Conservation (phyloP, 2,888 invertebrate species). For the Actias luna region DNA sequence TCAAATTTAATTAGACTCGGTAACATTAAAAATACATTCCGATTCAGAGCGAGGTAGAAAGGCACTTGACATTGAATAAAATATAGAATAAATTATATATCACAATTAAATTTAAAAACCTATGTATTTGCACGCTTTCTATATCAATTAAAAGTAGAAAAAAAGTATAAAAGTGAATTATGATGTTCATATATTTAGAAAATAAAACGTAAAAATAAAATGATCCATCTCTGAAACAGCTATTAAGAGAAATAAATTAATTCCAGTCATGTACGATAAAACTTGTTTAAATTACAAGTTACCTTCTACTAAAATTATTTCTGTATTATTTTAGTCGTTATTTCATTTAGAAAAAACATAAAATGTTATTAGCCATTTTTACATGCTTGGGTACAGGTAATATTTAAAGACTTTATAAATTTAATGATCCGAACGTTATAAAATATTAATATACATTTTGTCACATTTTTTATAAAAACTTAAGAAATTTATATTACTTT, state of each 20-base stretch:
- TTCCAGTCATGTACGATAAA: no score
- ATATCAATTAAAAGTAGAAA: not conserved
- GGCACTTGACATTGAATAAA: constrained; percentile 8
- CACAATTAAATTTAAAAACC: not conserved
- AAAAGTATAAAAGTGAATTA: not conserved
- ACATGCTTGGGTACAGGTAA: not conserved
- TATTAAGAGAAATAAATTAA: no score
- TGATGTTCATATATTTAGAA: not conserved
- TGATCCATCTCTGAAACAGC: no score
- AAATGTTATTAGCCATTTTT: not conserved
- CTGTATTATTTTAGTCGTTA: not conserved
- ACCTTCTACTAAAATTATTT: no score
- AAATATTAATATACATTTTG: not conserved
- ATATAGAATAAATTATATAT: not conserved
- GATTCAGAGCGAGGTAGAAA: constrained; percentile 5
- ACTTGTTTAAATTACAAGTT: no score
- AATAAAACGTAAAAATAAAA: no score
- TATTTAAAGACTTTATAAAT: not conserved
- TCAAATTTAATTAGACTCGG: not conserved
- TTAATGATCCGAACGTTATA: not conserved
- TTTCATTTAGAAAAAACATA: not conserved
- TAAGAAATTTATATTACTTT: not conserved
- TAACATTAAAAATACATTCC: not conserved
- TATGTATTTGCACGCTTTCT: constrained; percentile 3
- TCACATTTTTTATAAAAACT: not conserved